Base-by-base conservation (phyloP, 2,113 vertebrate species). In the Triplophysa dalaica region DNA sequence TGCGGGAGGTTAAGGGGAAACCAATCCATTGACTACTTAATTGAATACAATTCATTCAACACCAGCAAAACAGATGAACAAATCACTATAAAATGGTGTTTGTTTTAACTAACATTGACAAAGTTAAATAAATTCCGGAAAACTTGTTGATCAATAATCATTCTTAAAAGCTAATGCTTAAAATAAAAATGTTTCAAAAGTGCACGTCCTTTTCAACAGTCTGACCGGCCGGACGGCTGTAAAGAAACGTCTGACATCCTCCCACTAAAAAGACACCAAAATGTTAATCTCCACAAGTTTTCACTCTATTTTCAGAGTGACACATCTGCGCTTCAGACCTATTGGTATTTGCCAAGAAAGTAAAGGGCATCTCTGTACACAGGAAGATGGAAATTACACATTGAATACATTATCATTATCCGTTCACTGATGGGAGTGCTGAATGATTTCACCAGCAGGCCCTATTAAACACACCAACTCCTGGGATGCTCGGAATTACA, bases 361-460 rank as follows among this genome's bases (percentile, higher is more conserved):
- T 50, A 75, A 84, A 82, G 76, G 65, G 48, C 83, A 81, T 43
- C 24, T 43, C 52, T 70, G 79, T 75, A 66, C 76, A 76, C 70
- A 41, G 12, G 41, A 79, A 52, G 77, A 82, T 22, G 17, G 26
- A 79, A 82, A 85, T 72, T 79, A 79, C 72, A 72, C 4, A 38
- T 65, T 60, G 64, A 82, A 79, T 78, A 74, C 79, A 81, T 78
- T 60, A 70, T 78, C 75, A 70, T 81, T 76, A 69, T 70, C 78
- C 50, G 64, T 26, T 17, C 41, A 78, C 45, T 72, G 16, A 56
- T 33, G 65, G 33, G 61, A 61, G 67, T 69, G 54, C 74, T 64
- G 75, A 24, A 58, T 67, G 68, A 81, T 75, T 65, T 79, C 64
- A 75, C 54, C 29, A 70, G 63, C 22, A 79, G 24, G 50, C 62